Evolutionary conservation across 2,797 vertebrate species (phyloP).

Genomic region (Ctenopoma multispine): DNA sequence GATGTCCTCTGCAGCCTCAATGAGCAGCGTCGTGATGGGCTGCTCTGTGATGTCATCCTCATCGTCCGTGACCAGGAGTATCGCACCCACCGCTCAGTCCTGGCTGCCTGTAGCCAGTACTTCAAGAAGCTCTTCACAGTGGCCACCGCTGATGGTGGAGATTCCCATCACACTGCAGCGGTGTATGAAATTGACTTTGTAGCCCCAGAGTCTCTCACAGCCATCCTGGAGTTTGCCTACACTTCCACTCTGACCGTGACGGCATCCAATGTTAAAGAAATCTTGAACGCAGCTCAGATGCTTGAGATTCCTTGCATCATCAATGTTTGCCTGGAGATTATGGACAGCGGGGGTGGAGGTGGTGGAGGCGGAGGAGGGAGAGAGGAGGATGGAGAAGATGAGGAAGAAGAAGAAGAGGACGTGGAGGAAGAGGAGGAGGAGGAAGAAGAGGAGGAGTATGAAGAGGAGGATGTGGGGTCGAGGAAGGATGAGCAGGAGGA

Average conservation of each 20-base stretch:
- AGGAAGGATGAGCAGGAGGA: conserved; percentile 87
- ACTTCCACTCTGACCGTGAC: conserved; percentile 98
- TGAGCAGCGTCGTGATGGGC: conserved; percentile 92
- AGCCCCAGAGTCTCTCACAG: conserved; percentile 94
- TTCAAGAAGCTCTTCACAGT: conserved; percentile 99
- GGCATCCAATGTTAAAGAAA: conserved; percentile 93
- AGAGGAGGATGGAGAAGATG: conserved; percentile 79
- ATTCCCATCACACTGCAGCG: conserved; percentile 76
- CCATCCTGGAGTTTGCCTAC: conserved; percentile 98
- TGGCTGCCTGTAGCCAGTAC: conserved; percentile 98
- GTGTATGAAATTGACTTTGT: conserved; percentile 98
- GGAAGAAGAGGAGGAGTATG: conserved; percentile 88
- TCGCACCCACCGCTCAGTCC: conserved; percentile 93
- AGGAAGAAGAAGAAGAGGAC: conserved; percentile 88
- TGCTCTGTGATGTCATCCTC: conserved; percentile 96
- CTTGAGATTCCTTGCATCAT: conserved; percentile 97
- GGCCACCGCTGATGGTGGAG: conserved; percentile 83
- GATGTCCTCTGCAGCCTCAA: conserved; percentile 97
- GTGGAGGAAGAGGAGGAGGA: conserved; percentile 87
- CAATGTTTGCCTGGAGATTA: conserved; percentile 97
- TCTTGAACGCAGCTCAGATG: conserved; percentile 94
- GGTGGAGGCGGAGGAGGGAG: conserved; percentile 81
- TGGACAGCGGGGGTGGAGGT: conserved; percentile 88
- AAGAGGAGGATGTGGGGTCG: conserved; percentile 88
- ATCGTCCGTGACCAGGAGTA: conserved; percentile 97